Conservation (phyloP, 2,113 vertebrate genomes). For the Pandion haliaetus region DNA sequence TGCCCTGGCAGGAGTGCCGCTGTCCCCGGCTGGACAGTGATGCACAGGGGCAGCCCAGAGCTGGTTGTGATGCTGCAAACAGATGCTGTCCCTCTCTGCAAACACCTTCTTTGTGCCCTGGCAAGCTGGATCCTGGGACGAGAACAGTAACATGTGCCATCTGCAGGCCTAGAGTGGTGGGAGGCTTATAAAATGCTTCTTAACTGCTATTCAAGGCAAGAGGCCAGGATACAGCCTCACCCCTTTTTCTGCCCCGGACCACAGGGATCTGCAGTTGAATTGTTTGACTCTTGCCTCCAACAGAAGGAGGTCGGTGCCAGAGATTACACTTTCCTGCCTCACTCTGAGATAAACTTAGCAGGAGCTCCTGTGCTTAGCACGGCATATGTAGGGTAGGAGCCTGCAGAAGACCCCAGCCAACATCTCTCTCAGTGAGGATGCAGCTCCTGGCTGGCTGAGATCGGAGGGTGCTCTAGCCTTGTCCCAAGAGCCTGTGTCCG, state of each 20-base stretch:
- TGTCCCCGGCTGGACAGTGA: background rate
- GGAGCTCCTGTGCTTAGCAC: background rate
- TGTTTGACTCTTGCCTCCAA: background rate
- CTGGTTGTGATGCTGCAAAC: background rate
- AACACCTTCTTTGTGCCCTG: background rate
- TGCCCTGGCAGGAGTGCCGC: background rate
- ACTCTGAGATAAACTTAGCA: background rate
- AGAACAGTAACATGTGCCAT: background rate
- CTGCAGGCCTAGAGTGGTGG: background rate
- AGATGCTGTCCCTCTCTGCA: background rate
- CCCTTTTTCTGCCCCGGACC: background rate
- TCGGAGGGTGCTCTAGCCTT: background rate
- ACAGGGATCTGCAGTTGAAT: background rate
- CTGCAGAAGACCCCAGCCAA: background rate
- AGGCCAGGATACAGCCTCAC: background rate
- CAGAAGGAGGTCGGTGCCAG: background rate
- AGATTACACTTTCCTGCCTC: background rate
- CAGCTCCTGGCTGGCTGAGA: background rate
- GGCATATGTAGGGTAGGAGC: background rate
- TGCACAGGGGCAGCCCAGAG: background rate
- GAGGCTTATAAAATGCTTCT: background rate
- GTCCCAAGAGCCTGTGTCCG: background rate
- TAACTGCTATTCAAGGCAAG: background rate
- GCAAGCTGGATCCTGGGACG: background rate
- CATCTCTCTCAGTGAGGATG: background rate